Percentiles rank a stretch among this genome's conserved stretches.
Evolutionary conservation across 2,888 invertebrate species (phyloP).

Genomic region (Drosophila sordidapex): DNA sequence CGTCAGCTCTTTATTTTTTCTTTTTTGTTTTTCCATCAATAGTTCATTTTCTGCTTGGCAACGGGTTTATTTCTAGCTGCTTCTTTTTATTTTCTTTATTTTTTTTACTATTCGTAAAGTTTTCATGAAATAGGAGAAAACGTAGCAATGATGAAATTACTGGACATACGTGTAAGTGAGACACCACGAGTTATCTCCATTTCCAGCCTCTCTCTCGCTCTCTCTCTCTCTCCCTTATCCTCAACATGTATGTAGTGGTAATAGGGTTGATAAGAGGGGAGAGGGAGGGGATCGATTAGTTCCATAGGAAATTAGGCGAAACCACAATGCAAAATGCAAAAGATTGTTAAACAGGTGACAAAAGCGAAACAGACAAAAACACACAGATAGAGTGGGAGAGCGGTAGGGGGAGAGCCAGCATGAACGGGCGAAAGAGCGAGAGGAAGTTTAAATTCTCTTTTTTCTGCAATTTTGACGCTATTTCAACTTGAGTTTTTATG

Average conservation of each 20-base stretch:
- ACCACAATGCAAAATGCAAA: constrained; percentile 63
- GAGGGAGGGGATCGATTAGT: constrained; percentile 32
- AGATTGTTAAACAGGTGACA: constrained; percentile 31
- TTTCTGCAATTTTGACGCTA: constrained; percentile 32
- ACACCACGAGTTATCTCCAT: constrained; percentile 17
- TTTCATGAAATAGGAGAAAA: constrained; percentile 74
- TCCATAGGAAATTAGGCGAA: constrained; percentile 63
- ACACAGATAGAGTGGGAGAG: background rate
- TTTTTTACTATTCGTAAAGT: constrained; percentile 58
- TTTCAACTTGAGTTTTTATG: constrained; percentile 21
- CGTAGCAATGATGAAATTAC: constrained; percentile 77
- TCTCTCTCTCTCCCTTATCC: background rate
- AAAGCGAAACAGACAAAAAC: constrained; percentile 4
- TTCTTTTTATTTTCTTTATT: constrained; percentile 35
- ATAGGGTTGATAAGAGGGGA: background rate
- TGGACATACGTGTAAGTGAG: constrained; percentile 59
- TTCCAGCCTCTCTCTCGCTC: constrained; percentile 4
- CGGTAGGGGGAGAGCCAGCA: background rate
- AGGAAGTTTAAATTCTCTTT: background rate
- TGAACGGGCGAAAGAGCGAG: background rate
- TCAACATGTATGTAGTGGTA: background rate
- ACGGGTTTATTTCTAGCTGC: constrained; percentile 60
- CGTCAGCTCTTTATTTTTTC: constrained; percentile 56
- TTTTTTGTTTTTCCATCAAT: constrained; percentile 71
- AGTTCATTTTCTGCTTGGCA: constrained; percentile 78